Evolutionary conservation across 1,140 invertebrate species (phyloP).

Genomic region (Andrena cerasifolii): DNA sequence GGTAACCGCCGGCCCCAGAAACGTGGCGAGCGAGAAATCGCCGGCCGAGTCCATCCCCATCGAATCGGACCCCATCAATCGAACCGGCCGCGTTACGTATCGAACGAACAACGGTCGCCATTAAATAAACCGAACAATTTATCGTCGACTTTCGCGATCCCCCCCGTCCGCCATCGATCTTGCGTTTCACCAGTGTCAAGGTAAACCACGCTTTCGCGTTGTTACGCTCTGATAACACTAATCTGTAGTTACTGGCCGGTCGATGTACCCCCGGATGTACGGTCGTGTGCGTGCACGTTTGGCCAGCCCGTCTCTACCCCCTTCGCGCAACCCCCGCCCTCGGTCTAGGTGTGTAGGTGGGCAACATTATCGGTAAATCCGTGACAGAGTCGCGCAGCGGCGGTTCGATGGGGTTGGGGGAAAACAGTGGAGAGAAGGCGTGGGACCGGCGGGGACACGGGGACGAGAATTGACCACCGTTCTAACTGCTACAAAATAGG

Average conservation of each 20-base stretch:
- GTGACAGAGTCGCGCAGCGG: slow-evolving; percentile 65
- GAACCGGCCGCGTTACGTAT: not conserved
- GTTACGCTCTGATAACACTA: slow-evolving; percentile 79
- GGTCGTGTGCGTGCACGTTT: not conserved
- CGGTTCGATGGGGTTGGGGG: slow-evolving; percentile 28
- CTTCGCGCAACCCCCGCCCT: no score
- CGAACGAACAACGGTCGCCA: slow-evolving; percentile 1
- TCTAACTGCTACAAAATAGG: slow-evolving; percentile 74
- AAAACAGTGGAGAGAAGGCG: slow-evolving; percentile 37
- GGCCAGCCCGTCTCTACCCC: no score
- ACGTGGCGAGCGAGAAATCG: not conserved
- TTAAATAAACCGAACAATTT: slow-evolving; percentile 48
- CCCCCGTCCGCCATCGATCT: slow-evolving; percentile 63
- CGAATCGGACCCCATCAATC: slow-evolving; percentile 3
- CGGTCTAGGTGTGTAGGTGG: slow-evolving; percentile 39
- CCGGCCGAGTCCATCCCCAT: not conserved
- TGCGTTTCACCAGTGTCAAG: slow-evolving; percentile 77
- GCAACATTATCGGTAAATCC: slow-evolving; percentile 77
- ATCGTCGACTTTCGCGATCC: slow-evolving; percentile 52
- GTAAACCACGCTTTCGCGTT: slow-evolving; percentile 78
- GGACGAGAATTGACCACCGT: slow-evolving; percentile 50
- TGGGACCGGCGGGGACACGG: slow-evolving; percentile 3
- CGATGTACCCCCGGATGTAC: slow-evolving; percentile 61
- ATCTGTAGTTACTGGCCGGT: slow-evolving; percentile 78
- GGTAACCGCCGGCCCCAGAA: no score